phyloP scores from a whole-genome alignment of 2,888 invertebrate species.

The Pollenia griseotomentosa region DNA sequence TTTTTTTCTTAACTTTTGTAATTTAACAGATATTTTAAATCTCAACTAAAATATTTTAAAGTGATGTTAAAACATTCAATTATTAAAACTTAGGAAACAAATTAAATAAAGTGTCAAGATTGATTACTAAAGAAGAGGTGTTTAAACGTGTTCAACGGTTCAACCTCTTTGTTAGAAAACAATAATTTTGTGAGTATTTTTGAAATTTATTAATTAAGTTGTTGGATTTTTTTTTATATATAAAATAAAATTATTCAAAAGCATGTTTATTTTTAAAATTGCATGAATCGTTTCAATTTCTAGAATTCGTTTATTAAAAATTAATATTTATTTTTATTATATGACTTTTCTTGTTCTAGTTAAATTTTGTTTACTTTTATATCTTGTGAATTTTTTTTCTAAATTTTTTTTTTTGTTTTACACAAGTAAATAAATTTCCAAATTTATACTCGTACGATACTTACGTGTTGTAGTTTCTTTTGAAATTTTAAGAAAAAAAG shows the following conservation, averaged over 20 bases:
- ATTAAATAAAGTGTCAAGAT: neutral
- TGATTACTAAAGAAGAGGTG: neutral
- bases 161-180: slow-evolving; percentile 28
- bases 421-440: neutral
- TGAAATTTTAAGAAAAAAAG: neutral
- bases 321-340: neutral
- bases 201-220: neutral
- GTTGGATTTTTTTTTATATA: too few species aligned
- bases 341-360: neutral
- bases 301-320: neutral
- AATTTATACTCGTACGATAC: slow-evolving; percentile 3
- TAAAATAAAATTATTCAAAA: neutral
- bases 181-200: slow-evolving; percentile 41
- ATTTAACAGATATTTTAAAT: neutral
- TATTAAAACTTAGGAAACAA: neutral
- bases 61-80: neutral
- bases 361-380: neutral
- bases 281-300: slow-evolving; percentile 3
- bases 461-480: neutral
- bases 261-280: slow-evolving; percentile 29
- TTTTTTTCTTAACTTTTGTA: neutral
- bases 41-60: neutral
- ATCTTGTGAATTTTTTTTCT: neutral
- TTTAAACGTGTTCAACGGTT: slow-evolving; percentile 9
- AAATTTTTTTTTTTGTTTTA: neutral